phyloP scores from a whole-genome alignment of 2,888 invertebrate genomes.

The Hetaerina titia region DNA sequence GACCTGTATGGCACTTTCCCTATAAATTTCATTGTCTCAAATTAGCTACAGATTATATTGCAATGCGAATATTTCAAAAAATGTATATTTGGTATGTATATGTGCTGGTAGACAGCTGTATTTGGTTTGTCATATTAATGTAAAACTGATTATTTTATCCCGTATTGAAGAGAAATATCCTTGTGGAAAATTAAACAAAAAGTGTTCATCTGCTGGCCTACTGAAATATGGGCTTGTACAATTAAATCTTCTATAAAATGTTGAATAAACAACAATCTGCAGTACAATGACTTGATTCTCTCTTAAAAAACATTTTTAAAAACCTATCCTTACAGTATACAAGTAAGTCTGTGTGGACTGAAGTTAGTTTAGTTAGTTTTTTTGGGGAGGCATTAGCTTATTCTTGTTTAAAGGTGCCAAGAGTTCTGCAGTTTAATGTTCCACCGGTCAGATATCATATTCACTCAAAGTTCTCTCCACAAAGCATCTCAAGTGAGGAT shows the following conservation, averaged over 20 bases:
- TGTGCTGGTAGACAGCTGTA: too few species aligned
- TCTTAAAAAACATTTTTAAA: too few species aligned
- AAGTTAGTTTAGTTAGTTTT: too few species aligned
- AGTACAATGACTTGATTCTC: neutral
- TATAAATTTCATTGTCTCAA: neutral
- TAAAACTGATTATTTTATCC: neutral
- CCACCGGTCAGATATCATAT: too few species aligned
- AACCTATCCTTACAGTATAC: too few species aligned
- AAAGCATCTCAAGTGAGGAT: too few species aligned
- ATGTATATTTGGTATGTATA: neutral
- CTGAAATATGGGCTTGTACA: slow-evolving; percentile 43
- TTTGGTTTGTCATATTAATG: neutral
- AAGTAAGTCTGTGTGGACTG: too few species aligned
- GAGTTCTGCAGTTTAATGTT: too few species aligned
- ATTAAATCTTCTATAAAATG: slow-evolving; percentile 57
- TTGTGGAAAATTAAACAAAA: slow-evolving; percentile 44
- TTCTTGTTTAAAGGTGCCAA: too few species aligned
- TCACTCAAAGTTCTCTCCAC: too few species aligned
- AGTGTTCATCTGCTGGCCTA: slow-evolving; percentile 48
- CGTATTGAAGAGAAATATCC: neutral
- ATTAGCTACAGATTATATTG: neutral
- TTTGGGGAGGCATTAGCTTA: too few species aligned
- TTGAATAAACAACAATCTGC: slow-evolving; percentile 44
- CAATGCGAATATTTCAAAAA: neutral
- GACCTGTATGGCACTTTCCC: neutral